Evolutionary conservation across 2,888 invertebrate genomes (phyloP).

Genomic region (Trachelus tabidus): DNA sequence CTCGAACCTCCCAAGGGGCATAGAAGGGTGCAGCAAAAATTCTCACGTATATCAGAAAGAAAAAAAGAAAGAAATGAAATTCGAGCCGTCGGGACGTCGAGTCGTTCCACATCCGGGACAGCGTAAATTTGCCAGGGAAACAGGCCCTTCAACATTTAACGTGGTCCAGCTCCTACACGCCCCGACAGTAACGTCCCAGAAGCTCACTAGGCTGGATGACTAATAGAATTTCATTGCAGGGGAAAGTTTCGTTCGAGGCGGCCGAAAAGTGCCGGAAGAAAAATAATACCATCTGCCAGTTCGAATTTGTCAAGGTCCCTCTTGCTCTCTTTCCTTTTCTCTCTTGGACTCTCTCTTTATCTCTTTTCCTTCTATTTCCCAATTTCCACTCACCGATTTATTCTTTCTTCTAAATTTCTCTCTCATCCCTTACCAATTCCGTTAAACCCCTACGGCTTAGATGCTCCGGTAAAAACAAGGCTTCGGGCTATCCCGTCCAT

Average conservation of each 20-base stretch:
- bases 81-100: neutral
- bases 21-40: neutral
- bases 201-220: neutral
- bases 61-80: neutral
- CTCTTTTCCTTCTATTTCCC: neutral
- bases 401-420: neutral
- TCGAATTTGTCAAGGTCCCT: neutral
- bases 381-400: neutral
- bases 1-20: neutral
- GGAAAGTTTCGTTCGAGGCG: neutral
- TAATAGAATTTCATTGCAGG: neutral
- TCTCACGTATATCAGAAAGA: slow-evolving; percentile 3
- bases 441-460: neutral
- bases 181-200: neutral
- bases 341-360: neutral
- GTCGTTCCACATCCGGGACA: neutral
- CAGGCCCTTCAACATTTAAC: neutral
- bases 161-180: neutral
- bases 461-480: neutral
- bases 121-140: neutral
- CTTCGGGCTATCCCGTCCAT: neutral
- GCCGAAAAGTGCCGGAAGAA: neutral
- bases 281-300: neutral
- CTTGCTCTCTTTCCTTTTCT: neutral
- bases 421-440: neutral